Evolutionary conservation across 2,797 vertebrate genomes (phyloP).

Genomic region (Karalla daura): DNA sequence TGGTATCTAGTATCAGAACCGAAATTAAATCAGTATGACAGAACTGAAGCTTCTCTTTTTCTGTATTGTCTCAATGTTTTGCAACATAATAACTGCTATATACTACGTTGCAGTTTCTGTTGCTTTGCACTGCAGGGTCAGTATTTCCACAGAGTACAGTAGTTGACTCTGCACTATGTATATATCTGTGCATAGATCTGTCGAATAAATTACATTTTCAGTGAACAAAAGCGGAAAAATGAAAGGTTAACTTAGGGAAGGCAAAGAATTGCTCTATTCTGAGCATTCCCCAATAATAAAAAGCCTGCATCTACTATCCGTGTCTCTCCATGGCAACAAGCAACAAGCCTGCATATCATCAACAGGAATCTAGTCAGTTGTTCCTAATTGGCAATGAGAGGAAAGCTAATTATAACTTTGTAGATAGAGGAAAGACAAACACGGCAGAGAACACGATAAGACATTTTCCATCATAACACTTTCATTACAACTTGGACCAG

Average conservation of each 20-base stretch:
- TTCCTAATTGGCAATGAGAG: constrained; percentile 67
- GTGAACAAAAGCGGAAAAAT: neutral
- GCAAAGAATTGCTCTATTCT: constrained; percentile 47
- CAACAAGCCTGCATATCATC: constrained; percentile 70
- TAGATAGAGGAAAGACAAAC: constrained; percentile 52
- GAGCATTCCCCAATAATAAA: constrained; percentile 48
- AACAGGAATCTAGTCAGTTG: constrained; percentile 67
- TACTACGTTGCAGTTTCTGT: neutral
- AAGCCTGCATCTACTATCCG: constrained; percentile 43
- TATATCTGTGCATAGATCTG: neutral
- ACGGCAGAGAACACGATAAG: constrained; percentile 30
- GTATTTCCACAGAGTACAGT: constrained; percentile 8
- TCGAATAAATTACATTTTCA: constrained; percentile 17
- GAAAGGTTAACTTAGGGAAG: constrained; percentile 19
- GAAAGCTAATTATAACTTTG: constrained; percentile 73
- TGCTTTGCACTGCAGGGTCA: constrained; percentile 9
- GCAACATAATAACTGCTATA: neutral
- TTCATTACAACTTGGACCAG: constrained; percentile 48
- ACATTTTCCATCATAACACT: constrained; percentile 39
- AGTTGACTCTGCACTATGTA: neutral
- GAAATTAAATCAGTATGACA: no score
- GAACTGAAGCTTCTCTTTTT: no score
- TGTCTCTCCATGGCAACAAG: constrained; percentile 82
- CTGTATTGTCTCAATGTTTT: no score
- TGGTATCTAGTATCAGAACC: no score